Conservation (phyloP, 2,888 invertebrate species). For the Drosophila mercatorum region DNA sequence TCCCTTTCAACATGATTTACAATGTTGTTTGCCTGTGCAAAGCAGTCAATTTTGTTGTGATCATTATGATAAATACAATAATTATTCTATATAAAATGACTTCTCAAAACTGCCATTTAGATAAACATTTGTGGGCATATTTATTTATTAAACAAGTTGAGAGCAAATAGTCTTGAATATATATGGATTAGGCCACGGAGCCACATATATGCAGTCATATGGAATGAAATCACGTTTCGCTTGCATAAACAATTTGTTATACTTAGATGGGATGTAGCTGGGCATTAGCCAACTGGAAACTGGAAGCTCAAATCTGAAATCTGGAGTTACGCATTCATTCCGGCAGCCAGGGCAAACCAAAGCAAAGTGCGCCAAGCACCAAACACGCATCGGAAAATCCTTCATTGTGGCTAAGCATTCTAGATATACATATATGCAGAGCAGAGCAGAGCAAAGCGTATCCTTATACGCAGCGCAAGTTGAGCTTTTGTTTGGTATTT, state of each 20-base stretch:
- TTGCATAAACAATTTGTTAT: constrained; percentile 60
- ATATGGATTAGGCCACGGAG: constrained; percentile 12
- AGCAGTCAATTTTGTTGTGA: too few species aligned
- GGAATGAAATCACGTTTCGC: constrained; percentile 59
- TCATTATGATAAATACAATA: too few species aligned
- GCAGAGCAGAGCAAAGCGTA: not conserved
- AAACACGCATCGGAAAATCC: constrained; percentile 50
- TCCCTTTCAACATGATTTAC: too few species aligned
- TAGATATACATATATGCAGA: not conserved
- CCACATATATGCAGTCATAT: constrained; percentile 42
- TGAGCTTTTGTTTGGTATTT: constrained; percentile 65
- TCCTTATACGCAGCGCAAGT: constrained; percentile 2
- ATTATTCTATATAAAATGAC: not conserved
- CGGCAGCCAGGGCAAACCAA: constrained; percentile 41
- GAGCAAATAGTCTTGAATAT: not conserved
- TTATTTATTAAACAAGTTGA: constrained; percentile 22
- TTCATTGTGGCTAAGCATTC: constrained; percentile 43
- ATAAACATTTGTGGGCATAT: constrained; percentile 4
- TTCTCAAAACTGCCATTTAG: not conserved
- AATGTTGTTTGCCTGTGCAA: too few species aligned
- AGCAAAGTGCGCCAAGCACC: constrained; percentile 49
- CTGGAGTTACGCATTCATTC: constrained; percentile 52
- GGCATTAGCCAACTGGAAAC: constrained; percentile 58
- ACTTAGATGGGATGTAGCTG: constrained; percentile 37
- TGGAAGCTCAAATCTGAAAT: constrained; percentile 10